Base-by-base conservation (phyloP, 2,888 invertebrate species). In the Eupsilia transversa region DNA sequence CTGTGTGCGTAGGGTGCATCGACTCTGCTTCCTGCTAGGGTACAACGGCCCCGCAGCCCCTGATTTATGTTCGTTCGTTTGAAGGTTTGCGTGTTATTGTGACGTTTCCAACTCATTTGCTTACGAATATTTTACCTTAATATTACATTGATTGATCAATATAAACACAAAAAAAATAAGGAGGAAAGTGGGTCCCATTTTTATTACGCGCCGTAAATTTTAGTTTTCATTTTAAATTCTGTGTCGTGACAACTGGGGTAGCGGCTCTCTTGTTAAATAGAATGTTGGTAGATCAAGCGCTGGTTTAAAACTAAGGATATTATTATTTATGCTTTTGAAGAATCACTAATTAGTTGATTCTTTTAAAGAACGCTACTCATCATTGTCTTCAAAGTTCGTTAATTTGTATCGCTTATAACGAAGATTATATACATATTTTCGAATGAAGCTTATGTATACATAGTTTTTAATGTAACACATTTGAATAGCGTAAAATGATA, bases 1-100 rank as follows among this genome's bases (percentile, higher is more conserved):
- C 69, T 88, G 92, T 93, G 93, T 89, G 93, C 71, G 93, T 92
- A 89, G 94, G 95, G 96, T 96, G 96, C 96, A 96, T 94, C 94
- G 96, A 95, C 96, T 95, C 88, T 84, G 93, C 92, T 96, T 95
- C 96, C 96, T 92, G 93, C 91, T 93, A 89, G 94, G 93, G 96
- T 95, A 94, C 94, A 95, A 94, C 93, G 96, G 94, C 96, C 95
- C 88, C 93, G 46, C 46, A 85, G 92, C 80, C 86, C 86, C 89
- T 95, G 96, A 96, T 96, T 95, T 96, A 95, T 93, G 94, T 90
- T 87, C 91, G 90, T 88, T 85, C 89, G 92, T 90, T 91, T 90
- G 92, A 92, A 93, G 94, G 94, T 91, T 94, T 91, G 96, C 96
- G 95, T 96, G 96, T 87, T 92, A 90, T 92, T 91, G 91, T 94